phyloP scores from a whole-genome alignment of 1,140 invertebrate genomes.

The Xylocopa sonorina region DNA sequence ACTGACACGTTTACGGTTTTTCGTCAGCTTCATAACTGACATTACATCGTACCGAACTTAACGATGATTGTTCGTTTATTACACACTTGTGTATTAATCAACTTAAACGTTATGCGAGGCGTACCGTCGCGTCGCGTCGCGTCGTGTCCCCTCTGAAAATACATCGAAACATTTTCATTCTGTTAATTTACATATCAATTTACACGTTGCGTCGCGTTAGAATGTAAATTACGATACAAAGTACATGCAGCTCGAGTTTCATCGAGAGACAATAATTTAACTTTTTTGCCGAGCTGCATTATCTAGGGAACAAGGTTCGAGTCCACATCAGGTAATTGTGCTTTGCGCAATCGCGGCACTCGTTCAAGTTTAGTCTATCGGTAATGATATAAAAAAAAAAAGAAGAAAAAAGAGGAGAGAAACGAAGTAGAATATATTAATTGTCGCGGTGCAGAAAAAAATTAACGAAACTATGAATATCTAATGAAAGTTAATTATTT shows the following conservation, averaged over 20 bases:
- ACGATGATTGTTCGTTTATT: constrained; percentile 9
- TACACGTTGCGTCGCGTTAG: not conserved
- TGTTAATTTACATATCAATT: not conserved
- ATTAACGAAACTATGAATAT: not conserved
- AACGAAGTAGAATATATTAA: not conserved
- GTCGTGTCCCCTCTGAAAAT: no score
- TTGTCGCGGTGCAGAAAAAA: not conserved
- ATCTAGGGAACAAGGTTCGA: constrained; percentile 30
- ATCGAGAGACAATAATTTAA: constrained; percentile 12
- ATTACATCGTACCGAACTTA: not conserved
- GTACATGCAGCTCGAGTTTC: not conserved
- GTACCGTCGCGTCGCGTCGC: no score
- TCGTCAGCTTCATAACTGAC: constrained; percentile 10
- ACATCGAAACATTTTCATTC: not conserved
- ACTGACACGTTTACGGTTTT: constrained; percentile 3
- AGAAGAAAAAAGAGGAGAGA: not conserved
- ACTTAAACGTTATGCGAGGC: not conserved
- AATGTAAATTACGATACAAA: constrained; percentile 13
- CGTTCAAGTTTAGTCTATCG: constrained; percentile 35
- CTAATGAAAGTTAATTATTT: constrained; percentile 41
- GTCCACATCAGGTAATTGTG: constrained; percentile 37
- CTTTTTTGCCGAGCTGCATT: constrained; percentile 34
- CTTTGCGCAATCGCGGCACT: constrained; percentile 37
- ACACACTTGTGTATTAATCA: not conserved
- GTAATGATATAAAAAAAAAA: not conserved